Percentiles rank a stretch among this genome's conserved stretches.
phyloP scores from a whole-genome alignment of 2,888 invertebrate species.

The Sepiola atlantica region DNA sequence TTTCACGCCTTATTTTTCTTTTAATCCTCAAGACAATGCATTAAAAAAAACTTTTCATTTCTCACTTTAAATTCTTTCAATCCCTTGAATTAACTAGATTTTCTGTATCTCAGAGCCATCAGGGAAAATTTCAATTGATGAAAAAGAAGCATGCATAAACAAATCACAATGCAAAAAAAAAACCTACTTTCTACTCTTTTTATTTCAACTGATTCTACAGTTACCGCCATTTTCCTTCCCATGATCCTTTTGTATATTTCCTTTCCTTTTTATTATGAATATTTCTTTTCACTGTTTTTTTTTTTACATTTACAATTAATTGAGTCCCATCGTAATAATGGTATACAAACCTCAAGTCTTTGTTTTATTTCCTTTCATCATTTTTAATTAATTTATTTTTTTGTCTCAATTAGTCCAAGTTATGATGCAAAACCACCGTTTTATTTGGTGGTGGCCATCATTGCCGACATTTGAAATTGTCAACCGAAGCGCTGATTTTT shows the following conservation, averaged over 20 bases:
- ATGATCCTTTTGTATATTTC: not conserved
- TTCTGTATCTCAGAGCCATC: not conserved
- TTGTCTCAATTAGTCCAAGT: not conserved
- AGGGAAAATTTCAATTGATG: not conserved
- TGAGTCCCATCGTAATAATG: not conserved
- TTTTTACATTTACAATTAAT: not conserved
- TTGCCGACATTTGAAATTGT: not conserved
- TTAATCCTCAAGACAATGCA: not conserved
- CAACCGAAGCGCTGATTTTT: not conserved
- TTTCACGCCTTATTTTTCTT: no score
- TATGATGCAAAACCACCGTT: not conserved
- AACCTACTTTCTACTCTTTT: not conserved
- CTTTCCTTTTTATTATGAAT: not conserved
- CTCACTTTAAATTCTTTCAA: not conserved
- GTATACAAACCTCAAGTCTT: not conserved
- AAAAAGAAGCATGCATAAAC: not conserved
- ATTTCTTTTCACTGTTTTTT: constrained; percentile 34
- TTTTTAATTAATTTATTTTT: not conserved
- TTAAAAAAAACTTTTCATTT: not conserved
- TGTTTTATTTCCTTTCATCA: not conserved
- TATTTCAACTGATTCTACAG: not conserved
- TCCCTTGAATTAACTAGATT: not conserved
- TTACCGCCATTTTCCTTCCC: constrained; percentile 41
- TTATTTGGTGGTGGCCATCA: not conserved
- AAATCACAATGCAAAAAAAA: not conserved